These are phyloP conservation scores for Odontomyia ornata DNA, from an alignment of 2,888 invertebrate species.

Conservation along the genomic window DNA sequence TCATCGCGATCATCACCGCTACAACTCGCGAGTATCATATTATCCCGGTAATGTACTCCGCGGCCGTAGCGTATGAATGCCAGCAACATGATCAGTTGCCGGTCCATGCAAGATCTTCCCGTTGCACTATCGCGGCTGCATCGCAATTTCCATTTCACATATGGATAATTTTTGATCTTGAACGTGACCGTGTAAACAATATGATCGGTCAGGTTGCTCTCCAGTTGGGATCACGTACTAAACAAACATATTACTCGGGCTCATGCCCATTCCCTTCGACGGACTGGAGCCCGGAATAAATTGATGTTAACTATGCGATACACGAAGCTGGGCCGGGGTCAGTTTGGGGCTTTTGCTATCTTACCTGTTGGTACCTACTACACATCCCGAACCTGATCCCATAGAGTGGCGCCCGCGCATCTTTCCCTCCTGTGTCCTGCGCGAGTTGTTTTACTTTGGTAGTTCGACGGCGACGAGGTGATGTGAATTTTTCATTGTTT, in stretches of 20 bases:
- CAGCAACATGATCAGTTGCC: too few relatives aligned
- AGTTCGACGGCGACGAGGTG: constrained; percentile 2
- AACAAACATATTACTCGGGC: constrained; percentile 51
- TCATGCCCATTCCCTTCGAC: constrained; percentile 34
- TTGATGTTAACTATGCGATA: constrained; percentile 48
- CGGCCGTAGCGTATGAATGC: neutral
- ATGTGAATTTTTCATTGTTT: constrained; percentile 46
- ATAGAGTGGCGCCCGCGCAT: constrained; percentile 10
- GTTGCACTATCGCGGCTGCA: constrained; percentile 44
- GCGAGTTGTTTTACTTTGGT: neutral
- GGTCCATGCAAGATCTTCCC: constrained; percentile 4
- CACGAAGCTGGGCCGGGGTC: constrained; percentile 29
- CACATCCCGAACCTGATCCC: neutral
- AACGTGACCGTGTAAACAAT: constrained; percentile 52
- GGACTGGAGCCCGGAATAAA: constrained; percentile 46
- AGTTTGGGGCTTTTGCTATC: constrained; percentile 13
- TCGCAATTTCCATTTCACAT: constrained; percentile 55
- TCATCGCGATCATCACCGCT: constrained; percentile 38
- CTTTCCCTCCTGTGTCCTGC: neutral
- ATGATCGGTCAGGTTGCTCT: constrained; percentile 48
- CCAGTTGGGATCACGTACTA: constrained; percentile 51
- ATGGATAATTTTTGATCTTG: constrained; percentile 52
- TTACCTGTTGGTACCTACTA: neutral
- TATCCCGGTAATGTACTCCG: constrained; percentile 19
- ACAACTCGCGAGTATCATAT: constrained; percentile 35